Evolutionary conservation across 2,113 vertebrate genomes (phyloP).

Genomic region (Pithys albifrons): DNA sequence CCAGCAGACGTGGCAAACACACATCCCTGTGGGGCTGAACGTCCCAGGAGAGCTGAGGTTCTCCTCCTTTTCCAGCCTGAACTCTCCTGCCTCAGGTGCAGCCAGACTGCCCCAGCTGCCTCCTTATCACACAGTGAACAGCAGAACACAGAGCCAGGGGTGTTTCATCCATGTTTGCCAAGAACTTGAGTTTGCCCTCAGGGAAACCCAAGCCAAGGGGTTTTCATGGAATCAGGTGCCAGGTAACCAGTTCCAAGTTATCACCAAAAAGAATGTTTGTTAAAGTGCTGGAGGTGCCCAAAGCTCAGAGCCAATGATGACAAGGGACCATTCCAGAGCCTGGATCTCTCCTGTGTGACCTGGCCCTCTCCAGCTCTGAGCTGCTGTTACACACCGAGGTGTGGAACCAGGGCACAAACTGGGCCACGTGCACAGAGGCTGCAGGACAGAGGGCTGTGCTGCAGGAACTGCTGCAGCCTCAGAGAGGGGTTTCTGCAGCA

Average conservation of each 20-base stretch:
- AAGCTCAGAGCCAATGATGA: neutral
- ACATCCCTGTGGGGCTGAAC: slow-evolving; percentile 31
- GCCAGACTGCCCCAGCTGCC: neutral
- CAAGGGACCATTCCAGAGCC: neutral
- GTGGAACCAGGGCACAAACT: neutral
- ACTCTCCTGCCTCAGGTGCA: neutral
- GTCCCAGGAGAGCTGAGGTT: slow-evolving; percentile 14
- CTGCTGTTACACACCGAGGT: neutral
- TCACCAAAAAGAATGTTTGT: neutral
- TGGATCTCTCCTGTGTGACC: neutral
- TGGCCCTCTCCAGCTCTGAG: neutral
- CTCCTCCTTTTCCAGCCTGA: neutral
- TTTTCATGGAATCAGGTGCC: neutral
- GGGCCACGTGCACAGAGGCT: neutral
- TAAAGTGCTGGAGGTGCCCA: neutral
- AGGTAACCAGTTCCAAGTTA: neutral
- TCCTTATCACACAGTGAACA: neutral
- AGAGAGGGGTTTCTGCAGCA: neutral
- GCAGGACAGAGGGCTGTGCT: neutral
- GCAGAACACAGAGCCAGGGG: neutral
- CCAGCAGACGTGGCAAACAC: slow-evolving; percentile 58
- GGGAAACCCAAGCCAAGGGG: neutral
- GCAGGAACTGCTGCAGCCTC: slow-evolving; percentile 22
- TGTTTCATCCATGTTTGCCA: neutral
- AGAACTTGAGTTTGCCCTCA: neutral